Conservation (phyloP, 2,888 invertebrate species). For the Teleiodes luculella region DNA sequence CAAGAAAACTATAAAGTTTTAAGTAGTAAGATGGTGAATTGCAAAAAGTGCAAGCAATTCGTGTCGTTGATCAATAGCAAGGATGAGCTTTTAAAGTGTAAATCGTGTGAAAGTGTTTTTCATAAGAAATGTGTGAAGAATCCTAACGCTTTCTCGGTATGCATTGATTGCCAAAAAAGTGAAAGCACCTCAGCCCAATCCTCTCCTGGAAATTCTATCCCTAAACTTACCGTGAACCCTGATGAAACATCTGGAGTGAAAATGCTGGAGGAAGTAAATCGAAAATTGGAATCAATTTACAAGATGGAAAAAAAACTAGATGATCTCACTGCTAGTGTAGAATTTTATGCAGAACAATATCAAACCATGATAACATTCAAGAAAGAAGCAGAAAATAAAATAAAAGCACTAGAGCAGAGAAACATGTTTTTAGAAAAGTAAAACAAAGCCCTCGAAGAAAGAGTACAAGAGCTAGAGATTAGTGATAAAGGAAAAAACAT, state of each 20-base stretch:
- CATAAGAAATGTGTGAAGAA: neutral
- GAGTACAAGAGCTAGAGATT: conserved; percentile 15
- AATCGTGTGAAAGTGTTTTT: neutral
- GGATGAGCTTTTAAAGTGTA: no score
- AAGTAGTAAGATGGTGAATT: no score
- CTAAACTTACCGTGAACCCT: no score
- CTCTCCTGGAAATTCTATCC: neutral
- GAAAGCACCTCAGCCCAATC: no score
- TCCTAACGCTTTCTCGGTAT: neutral
- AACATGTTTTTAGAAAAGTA: conserved; percentile 18
- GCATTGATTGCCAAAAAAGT: no score
- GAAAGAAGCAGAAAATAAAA: conserved; percentile 16
- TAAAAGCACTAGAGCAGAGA: conserved; percentile 16
- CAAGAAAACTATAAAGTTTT: no score
- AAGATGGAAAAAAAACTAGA: conserved; percentile 15
- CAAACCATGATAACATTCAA: conserved; percentile 11
- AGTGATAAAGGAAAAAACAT: conserved; percentile 17
- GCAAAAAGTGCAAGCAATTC: no score
- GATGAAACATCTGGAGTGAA: neutral
- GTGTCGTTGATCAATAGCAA: no score
- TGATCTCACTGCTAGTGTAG: conserved; percentile 14
- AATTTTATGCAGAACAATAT: conserved; percentile 18
- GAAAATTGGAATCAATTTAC: conserved; percentile 1
- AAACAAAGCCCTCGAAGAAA: conserved; percentile 20
- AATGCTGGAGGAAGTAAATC: neutral